A percentile compares a stretch with the other conserved stretches of the same genome.
These are phyloP conservation scores for Cettia cetti DNA, from an alignment of 2,113 vertebrate genomes.

Conservation along the genomic window DNA sequence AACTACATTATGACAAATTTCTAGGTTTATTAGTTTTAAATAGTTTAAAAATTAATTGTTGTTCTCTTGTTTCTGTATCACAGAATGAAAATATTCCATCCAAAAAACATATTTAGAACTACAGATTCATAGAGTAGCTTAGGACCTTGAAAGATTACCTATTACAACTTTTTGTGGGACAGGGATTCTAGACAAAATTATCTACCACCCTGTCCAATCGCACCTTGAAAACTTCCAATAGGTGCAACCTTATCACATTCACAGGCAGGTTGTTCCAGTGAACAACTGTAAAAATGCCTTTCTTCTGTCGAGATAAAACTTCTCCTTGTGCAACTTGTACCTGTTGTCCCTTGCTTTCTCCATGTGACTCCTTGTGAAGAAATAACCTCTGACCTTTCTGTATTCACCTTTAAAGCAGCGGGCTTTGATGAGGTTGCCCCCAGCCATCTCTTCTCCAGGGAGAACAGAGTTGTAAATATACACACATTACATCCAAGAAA, in stretches of 20 bases:
- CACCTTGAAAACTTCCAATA: background rate
- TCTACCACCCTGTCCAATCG: accelerated
- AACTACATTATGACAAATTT: background rate
- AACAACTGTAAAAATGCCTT: background rate
- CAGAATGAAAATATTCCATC: background rate
- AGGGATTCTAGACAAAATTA: background rate
- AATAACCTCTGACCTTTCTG: background rate
- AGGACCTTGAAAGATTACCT: background rate
- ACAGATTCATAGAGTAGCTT: background rate
- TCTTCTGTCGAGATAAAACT: background rate
- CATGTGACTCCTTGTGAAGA: background rate
- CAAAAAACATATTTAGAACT: background rate
- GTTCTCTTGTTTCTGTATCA: background rate
- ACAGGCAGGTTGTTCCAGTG: background rate
- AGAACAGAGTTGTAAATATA: background rate
- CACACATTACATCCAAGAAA: background rate
- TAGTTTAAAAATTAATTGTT: background rate
- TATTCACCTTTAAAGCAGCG: background rate
- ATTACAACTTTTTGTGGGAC: background rate
- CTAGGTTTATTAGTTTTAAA: background rate
- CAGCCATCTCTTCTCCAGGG: background rate
- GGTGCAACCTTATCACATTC: background rate
- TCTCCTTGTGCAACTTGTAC: background rate
- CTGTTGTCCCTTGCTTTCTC: background rate
- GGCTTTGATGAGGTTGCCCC: background rate